Evolutionary conservation across 2,888 invertebrate species (phyloP).

Genomic region (Spodoptera picta): DNA sequence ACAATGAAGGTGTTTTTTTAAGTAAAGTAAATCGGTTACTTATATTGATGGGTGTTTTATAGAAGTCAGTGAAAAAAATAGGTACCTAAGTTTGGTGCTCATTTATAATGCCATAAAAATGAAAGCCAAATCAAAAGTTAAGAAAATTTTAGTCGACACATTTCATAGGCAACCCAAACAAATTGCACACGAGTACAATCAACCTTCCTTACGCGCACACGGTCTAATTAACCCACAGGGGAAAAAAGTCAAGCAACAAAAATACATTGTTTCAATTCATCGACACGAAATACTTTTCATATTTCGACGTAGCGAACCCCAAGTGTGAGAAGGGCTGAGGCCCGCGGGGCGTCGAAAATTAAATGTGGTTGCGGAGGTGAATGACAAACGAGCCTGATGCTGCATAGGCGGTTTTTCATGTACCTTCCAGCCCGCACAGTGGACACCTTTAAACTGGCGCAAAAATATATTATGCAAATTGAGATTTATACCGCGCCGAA

Average conservation of each 20-base stretch:
- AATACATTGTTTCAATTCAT: conserved; percentile 54
- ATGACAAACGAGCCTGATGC: conserved; percentile 70
- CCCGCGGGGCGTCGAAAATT: conserved; percentile 64
- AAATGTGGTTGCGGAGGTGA: conserved; percentile 68
- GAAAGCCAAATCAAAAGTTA: background rate
- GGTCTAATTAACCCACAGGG: conserved; percentile 53
- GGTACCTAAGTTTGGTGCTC: too few species aligned
- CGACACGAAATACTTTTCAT: conserved; percentile 52
- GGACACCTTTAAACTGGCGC: conserved; percentile 66
- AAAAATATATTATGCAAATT: conserved; percentile 75
- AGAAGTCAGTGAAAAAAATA: too few species aligned
- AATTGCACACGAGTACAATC: background rate
- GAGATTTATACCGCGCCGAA: conserved; percentile 68
- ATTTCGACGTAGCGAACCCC: conserved; percentile 44
- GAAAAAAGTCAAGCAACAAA: conserved; percentile 35
- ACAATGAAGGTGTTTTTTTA: too few species aligned
- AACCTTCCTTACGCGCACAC: conserved; percentile 7
- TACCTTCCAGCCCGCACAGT: conserved; percentile 40
- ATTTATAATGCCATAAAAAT: too few species aligned
- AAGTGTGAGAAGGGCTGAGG: conserved; percentile 56
- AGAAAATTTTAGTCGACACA: conserved; percentile 2
- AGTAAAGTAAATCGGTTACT: too few species aligned
- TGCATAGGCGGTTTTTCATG: conserved; percentile 45
- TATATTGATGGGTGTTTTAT: too few species aligned
- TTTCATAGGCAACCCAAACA: conserved; percentile 9